Conservation (phyloP, 2,113 vertebrate species). For the Meriones unguiculatus region DNA sequence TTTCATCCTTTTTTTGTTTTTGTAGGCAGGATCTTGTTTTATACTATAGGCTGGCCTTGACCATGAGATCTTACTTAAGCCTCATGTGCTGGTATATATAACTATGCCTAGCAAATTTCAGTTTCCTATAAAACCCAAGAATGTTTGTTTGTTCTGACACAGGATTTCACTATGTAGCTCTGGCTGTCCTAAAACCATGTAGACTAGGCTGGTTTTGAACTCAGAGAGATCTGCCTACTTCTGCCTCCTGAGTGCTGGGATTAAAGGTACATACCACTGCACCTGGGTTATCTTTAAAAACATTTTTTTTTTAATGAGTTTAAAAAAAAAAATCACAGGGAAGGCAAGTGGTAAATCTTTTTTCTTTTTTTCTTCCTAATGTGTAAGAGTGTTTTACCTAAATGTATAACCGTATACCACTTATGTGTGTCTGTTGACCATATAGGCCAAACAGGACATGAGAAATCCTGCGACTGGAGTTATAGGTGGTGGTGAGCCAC, state of each 20-base stretch:
- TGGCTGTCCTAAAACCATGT: neutral
- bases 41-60: neutral
- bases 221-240: neutral
- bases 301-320: neutral
- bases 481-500: neutral
- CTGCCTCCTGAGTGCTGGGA: neutral
- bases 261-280: neutral
- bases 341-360: neutral
- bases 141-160: neutral
- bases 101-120: neutral
- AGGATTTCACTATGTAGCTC: neutral
- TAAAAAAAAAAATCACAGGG: neutral
- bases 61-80: neutral
- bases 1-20: neutral
- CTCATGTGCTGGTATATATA: neutral
- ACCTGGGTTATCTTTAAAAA: neutral
- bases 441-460: neutral
- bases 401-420: neutral
- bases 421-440: neutral
- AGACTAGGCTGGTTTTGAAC: neutral
- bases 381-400: neutral
- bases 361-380: neutral
- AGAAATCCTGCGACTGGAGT: neutral
- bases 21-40: neutral
- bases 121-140: conserved; percentile 2